These are phyloP conservation scores for Eremophila alpestris DNA, from an alignment of 2,797 vertebrate species.

Conservation along the genomic window DNA sequence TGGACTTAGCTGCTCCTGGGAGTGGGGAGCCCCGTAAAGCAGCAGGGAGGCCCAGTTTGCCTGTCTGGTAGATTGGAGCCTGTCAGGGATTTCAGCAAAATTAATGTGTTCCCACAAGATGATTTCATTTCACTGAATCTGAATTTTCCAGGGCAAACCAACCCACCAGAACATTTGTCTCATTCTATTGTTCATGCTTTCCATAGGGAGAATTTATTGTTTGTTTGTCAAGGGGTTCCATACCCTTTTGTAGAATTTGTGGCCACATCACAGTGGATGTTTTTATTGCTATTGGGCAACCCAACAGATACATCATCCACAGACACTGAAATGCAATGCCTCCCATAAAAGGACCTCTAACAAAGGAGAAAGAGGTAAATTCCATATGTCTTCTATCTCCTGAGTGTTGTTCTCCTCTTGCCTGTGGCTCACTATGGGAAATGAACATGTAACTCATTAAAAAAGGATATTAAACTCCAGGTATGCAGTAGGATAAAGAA, in stretches of 20 bases:
- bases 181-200: not conserved
- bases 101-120: not conserved
- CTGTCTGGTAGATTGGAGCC: not conserved
- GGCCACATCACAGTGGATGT: fast-evolving
- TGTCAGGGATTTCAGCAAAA: not conserved
- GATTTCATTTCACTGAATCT: not conserved
- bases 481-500: not conserved
- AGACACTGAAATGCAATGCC: not conserved
- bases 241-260: not conserved
- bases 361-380: not conserved
- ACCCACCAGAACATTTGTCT: not conserved
- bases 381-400: not conserved
- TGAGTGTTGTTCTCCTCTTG: not conserved
- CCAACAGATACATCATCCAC: not conserved
- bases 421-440: not conserved
- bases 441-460: not conserved
- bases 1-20: not conserved
- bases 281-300: not conserved
- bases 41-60: slow-evolving; percentile 24
- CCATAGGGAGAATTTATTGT: not conserved
- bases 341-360: not conserved
- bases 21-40: not conserved
- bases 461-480: not conserved
- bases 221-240: not conserved
- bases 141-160: slow-evolving; percentile 14